These are phyloP conservation scores for Sinocyclocheilus anshuiensis DNA, from an alignment of 2,113 vertebrate species.

Conservation along the genomic window DNA sequence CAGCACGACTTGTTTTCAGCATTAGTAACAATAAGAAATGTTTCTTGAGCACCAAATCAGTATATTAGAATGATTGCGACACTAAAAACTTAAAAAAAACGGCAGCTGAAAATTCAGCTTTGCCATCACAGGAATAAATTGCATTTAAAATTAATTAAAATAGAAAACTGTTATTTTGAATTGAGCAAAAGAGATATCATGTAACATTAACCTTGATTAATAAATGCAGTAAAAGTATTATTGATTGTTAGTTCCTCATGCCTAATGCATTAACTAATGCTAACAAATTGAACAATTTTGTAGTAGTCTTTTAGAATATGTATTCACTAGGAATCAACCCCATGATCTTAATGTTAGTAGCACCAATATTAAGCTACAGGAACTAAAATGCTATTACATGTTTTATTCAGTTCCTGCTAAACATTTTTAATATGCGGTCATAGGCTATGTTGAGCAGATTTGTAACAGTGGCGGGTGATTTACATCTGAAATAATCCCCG, in stretches of 20 bases:
- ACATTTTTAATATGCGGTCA: slow-evolving; percentile 6
- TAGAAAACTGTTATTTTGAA: too few relatives aligned
- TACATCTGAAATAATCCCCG: neutral
- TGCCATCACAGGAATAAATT: too few relatives aligned
- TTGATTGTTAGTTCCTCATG: neutral
- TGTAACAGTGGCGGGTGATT: neutral
- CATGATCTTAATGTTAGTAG: neutral
- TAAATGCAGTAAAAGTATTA: neutral
- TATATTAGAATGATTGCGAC: too few relatives aligned
- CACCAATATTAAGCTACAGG: neutral
- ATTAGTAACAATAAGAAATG: too few relatives aligned
- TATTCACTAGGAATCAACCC: neutral
- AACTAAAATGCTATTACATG: slow-evolving; percentile 9
- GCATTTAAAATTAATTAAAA: too few relatives aligned
- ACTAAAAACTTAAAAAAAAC: too few relatives aligned
- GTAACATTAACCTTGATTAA: too few relatives aligned
- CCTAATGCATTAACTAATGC: neutral
- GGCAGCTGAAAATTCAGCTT: too few relatives aligned
- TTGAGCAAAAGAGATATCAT: too few relatives aligned
- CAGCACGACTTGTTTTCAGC: too few relatives aligned
- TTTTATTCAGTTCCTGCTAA: neutral
- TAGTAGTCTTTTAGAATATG: neutral
- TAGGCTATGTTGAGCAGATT: slow-evolving; percentile 33
- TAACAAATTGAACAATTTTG: neutral
- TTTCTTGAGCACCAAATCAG: too few relatives aligned